Conservation (phyloP, 2,797 vertebrate species). For the Hephaestus fuliginosus region DNA sequence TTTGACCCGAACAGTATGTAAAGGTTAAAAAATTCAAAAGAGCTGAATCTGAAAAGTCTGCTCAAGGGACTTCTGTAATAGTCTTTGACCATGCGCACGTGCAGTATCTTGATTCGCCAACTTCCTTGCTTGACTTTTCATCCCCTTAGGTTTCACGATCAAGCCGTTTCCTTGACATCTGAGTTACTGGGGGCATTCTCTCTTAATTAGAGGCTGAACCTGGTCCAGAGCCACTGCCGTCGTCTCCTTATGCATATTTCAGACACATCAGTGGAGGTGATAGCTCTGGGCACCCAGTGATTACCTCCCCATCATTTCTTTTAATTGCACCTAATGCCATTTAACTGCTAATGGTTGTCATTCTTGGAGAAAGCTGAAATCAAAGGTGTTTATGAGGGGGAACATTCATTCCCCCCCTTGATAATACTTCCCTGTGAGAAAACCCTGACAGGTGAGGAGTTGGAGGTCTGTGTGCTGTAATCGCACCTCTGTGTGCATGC, state of each 20-base stretch:
- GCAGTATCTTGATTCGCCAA: constrained; percentile 30
- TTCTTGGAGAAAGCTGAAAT: constrained; percentile 63
- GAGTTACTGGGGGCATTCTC: constrained; percentile 63
- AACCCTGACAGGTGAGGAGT: constrained; percentile 66
- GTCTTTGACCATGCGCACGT: constrained; percentile 17
- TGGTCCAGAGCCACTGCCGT: constrained; percentile 41
- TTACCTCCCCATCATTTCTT: constrained; percentile 73
- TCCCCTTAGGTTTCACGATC: constrained; percentile 51
- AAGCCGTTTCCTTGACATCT: constrained; percentile 73
- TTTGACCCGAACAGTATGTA: no score
- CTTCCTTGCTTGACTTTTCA: constrained; percentile 48
- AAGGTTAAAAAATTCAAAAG: not conserved
- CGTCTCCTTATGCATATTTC: constrained; percentile 73
- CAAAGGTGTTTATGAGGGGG: constrained; percentile 68
- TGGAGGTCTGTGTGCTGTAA: constrained; percentile 55
- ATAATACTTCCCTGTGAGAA: constrained; percentile 66
- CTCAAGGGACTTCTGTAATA: constrained; percentile 4
- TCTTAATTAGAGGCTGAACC: constrained; percentile 76
- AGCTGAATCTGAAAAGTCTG: not conserved
- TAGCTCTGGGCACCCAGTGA: constrained; percentile 56
- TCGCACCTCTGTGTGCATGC: constrained; percentile 49
- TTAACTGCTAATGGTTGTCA: constrained; percentile 75
- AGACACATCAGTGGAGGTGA: constrained; percentile 70
- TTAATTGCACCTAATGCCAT: constrained; percentile 78
- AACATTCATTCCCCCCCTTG: constrained; percentile 40